Evolutionary conservation across 2,888 invertebrate genomes (phyloP), one percentile per base, ranked within the genome.

Genomic region (Amiota minor): DNA sequence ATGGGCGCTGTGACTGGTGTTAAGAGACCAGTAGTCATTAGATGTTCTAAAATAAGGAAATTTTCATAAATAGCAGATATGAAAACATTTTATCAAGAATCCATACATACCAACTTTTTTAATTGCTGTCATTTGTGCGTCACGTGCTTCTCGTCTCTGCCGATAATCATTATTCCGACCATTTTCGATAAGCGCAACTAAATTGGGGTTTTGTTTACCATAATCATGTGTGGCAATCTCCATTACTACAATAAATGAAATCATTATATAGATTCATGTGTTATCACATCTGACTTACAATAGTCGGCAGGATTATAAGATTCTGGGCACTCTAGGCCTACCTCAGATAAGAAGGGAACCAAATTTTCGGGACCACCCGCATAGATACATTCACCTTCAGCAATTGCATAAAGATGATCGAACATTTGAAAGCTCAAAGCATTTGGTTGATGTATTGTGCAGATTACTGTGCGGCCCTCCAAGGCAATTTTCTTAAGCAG

Each of bases 301-400:
- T 94, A 97, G 89, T 97, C 97, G 16, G 97, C 95, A 56, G 97
- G 97, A 90, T 97, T 97, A 89, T 98, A 96, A 85, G 95, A 96
- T 16, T 94, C 92, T 0, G 97, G 98, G 89, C 98, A 98, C 46
- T 91, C 90, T 14, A 97, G 90, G 78, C 93, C 92, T 74, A 94
- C 90, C 77, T 92, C 92, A 70, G 92, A 91, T 75, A 98, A 90
- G 90, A 94, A 98, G 0, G 95, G 94, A 68, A 97, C 91, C 23
- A 98, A 90, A 73, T 93, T 93, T 47, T 92, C 91, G 0, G 96
- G 93, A 0, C 94, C 93, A 10, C 98, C 98, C 75, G 95, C 93
- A 87, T 95, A 96, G 18, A 95, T 93, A 86, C 96, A 96, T 78
- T 92, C 91, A 0, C 97, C 98, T 49, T 92, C 93, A 0, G 95